Evolutionary conservation across 2,113 vertebrate species (phyloP).

Genomic region (Nycticryphes semicollaris): DNA sequence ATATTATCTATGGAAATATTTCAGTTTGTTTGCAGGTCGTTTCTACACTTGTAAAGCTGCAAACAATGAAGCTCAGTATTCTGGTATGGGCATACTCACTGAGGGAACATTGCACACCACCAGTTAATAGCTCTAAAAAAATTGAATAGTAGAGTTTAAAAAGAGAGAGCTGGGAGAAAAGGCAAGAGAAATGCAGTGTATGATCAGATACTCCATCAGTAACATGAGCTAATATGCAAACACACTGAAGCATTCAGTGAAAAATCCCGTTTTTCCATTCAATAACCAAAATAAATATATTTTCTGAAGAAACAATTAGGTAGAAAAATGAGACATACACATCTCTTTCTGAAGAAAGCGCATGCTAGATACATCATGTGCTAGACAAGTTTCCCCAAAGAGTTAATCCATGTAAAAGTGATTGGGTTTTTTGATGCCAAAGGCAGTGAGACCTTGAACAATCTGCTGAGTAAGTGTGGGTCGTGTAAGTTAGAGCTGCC

Average conservation of each 20-base stretch:
- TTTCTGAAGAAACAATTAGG: neutral
- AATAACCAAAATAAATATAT: neutral
- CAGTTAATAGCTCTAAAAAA: neutral
- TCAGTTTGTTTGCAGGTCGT: neutral
- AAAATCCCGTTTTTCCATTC: neutral
- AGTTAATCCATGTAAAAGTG: neutral
- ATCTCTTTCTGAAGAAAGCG: neutral
- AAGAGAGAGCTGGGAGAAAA: neutral
- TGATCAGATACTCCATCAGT: neutral
- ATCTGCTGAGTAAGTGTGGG: neutral
- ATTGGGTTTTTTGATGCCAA: neutral
- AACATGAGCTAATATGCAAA: neutral
- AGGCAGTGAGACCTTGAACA: neutral
- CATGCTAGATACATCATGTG: neutral
- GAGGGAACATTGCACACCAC: neutral
- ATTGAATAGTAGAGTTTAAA: neutral
- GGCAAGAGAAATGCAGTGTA: neutral
- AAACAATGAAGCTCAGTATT: neutral
- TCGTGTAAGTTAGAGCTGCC: neutral
- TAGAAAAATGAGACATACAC: neutral
- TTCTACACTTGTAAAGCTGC: neutral
- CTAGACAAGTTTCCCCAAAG: neutral
- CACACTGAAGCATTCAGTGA: neutral
- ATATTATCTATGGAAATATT: neutral
- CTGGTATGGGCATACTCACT: neutral